Conservation (phyloP, 2,113 vertebrate genomes). For the Meriones unguiculatus region DNA sequence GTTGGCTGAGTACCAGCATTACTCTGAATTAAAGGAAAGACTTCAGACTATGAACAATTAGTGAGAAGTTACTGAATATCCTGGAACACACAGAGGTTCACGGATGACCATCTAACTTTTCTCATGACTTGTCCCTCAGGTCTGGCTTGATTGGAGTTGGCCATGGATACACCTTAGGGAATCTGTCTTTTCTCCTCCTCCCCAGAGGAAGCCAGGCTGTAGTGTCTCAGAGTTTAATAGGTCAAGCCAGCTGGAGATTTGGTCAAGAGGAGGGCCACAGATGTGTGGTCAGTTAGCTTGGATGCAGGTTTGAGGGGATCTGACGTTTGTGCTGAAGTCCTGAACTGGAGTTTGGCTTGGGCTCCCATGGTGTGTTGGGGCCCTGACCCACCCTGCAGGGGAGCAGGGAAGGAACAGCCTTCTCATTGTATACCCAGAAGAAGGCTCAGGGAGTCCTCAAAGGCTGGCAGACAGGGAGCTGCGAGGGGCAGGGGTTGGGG, state of each 20-base stretch:
- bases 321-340: background rate
- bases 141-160: background rate
- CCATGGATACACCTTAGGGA: background rate
- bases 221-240: background rate
- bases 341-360: background rate
- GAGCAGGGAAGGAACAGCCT: background rate
- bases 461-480: background rate
- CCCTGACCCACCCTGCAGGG: background rate
- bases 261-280: background rate
- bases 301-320: background rate
- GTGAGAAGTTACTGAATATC: background rate
- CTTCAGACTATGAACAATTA: too few species aligned
- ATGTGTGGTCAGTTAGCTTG: background rate
- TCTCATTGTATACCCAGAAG: background rate
- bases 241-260: background rate
- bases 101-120: background rate
- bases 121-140: background rate
- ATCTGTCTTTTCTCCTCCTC: background rate
- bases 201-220: background rate
- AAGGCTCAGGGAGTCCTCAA: background rate
- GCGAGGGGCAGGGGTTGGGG: background rate
- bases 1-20: background rate
- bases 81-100: fast-evolving
- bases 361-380: background rate
- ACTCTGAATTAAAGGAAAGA: background rate